A percentile compares a stretch with the other conserved stretches of the same genome.
phyloP scores from a whole-genome alignment of 2,888 invertebrate species.

The Tipula confusa region DNA sequence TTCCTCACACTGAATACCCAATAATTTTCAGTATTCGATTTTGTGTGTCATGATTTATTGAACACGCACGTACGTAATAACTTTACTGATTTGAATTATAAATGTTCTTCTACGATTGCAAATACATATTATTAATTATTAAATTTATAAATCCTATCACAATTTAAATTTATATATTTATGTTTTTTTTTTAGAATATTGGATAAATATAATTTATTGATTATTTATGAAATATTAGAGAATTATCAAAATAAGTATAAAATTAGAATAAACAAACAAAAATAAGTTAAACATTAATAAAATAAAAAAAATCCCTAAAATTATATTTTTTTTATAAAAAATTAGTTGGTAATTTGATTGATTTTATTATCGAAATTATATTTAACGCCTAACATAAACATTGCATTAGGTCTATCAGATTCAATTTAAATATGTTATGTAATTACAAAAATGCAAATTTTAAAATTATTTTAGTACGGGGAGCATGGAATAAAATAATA shows the following conservation, averaged over 20 bases:
- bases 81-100: neutral
- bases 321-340: neutral
- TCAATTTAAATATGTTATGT: neutral
- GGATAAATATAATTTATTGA: conserved; percentile 12
- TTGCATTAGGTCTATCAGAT: neutral
- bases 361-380: neutral
- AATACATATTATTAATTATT: neutral
- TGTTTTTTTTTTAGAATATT: neutral
- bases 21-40: neutral
- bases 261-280: neutral
- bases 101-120: neutral
- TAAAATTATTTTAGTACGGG: neutral
- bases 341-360: neutral
- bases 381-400: neutral
- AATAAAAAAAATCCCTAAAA: neutral
- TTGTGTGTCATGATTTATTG: neutral
- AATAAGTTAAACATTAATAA: conserved; percentile 12
- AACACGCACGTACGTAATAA: neutral
- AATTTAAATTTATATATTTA: conserved; percentile 12
- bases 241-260: neutral
- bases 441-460: neutral
- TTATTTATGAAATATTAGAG: neutral
- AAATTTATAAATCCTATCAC: conserved; percentile 25
- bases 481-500: neutral
- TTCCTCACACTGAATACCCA: neutral